Evolutionary conservation across 2,797 vertebrate genomes (phyloP).

Genomic region (Alauda arvensis): DNA sequence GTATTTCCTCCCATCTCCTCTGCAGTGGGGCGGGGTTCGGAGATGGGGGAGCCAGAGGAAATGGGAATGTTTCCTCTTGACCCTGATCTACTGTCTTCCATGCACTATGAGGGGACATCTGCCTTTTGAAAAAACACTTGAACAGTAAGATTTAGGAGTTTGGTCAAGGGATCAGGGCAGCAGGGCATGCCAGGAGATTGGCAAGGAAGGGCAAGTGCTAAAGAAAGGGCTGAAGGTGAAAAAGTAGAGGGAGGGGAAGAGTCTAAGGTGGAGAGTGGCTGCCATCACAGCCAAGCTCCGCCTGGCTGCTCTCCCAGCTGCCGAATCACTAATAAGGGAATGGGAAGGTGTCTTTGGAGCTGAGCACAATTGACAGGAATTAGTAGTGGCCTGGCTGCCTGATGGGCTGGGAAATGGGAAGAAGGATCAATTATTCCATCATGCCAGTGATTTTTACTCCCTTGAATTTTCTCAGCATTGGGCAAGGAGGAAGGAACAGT

Average conservation of each 20-base stretch:
- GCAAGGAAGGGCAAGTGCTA: rapidly evolving
- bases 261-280: neutral
- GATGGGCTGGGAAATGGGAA: neutral
- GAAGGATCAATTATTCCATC: neutral
- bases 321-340: rapidly evolving
- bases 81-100: neutral
- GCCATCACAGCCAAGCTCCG: neutral
- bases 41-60: neutral
- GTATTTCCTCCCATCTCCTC: neutral
- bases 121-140: neutral
- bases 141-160: neutral
- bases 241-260: neutral
- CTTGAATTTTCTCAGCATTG: neutral
- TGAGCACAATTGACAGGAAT: neutral
- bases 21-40: rapidly evolving
- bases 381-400: neutral
- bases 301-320: neutral
- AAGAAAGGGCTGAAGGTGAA: neutral
- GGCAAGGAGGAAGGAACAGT: neutral
- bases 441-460: neutral
- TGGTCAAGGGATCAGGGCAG: neutral
- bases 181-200: neutral
- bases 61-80: neutral
- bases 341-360: neutral
- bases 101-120: too few species aligned